Conservation (phyloP, 2,888 invertebrate species). For the Meteorus colon region DNA sequence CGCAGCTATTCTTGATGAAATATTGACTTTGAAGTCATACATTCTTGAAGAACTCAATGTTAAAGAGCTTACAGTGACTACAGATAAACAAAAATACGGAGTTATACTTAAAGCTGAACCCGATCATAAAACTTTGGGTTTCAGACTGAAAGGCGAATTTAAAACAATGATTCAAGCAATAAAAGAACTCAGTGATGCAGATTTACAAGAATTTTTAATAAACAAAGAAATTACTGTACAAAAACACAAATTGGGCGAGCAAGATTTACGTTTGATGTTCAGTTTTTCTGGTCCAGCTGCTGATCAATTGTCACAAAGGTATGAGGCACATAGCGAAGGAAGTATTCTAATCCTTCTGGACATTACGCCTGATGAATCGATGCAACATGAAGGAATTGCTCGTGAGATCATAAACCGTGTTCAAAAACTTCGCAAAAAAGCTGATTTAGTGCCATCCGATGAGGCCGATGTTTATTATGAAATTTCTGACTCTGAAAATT, state of each 20-base stretch:
- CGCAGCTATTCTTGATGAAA: conserved; percentile 83
- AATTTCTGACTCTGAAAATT: conserved; percentile 76
- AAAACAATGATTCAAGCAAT: conserved; percentile 90
- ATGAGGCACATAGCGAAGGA: conserved; percentile 93
- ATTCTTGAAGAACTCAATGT: conserved; percentile 96
- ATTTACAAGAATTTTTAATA: conserved; percentile 84
- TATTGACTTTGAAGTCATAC: conserved; percentile 86
- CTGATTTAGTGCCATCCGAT: conserved; percentile 92
- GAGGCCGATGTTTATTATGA: conserved; percentile 88
- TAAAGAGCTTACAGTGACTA: conserved; percentile 86
- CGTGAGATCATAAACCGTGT: conserved; percentile 97
- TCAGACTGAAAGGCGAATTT: conserved; percentile 90
- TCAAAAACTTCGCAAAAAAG: conserved; percentile 97
- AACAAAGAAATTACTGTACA: conserved; percentile 83
- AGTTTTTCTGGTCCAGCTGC: conserved; percentile 79
- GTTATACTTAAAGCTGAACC: conserved; percentile 94
- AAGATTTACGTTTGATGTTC: conserved; percentile 89
- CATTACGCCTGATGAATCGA: conserved; percentile 89
- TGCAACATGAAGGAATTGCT: conserved; percentile 95
- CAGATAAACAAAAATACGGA: conserved; percentile 94
- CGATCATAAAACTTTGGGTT: conserved; percentile 93
- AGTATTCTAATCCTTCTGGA: conserved; percentile 93
- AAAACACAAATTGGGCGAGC: conserved; percentile 85
- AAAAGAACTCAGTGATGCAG: conserved; percentile 83
- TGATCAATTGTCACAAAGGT: conserved; percentile 79